Evolutionary conservation across 2,888 invertebrate genomes (phyloP), one percentile per base, ranked within the genome.

Genomic region (Eupithecia tripunctaria): DNA sequence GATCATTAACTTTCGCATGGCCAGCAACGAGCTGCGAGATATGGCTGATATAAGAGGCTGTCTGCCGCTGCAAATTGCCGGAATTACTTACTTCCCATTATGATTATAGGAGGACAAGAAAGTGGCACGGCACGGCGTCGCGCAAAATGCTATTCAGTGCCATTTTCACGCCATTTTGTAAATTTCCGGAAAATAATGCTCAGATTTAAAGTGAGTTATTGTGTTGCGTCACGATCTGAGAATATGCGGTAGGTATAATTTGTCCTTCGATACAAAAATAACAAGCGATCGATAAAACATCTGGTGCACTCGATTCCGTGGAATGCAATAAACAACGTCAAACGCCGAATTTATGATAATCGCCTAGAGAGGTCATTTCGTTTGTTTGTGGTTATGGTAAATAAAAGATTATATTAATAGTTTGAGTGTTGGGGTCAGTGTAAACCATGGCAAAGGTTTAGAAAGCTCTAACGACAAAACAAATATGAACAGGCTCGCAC

Each of bases 51-150:
- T 86, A 89, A 88, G 85, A 84, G 85, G 84, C 82, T 83, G 82
- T 88, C 87, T 85, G 85, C 82, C 83, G 84, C 83, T 84, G 86
- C 82, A 90, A 91, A 92, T 91, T 90, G 89, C 87, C 83, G 86
- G 84, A 88, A 91, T 91, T 90, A 91, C 87, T 91, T 90, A 91
- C 87, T 87, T 86, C 87, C 89, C 88, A 91, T 91, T 90, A 91
- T 86, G 87, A 88, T 90, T 88, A 89, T 88, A 88, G 87, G 85
- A 88, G 84, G 85, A 88, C 86, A 89, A 87, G 91, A 92, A 91
- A 92, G 89, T 85, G 87, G 88, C 87, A 84, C 87, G 86, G 77
- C 83, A 77, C 83, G 85, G 87, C 88, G 87, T 85, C 86, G 83
- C 82, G 74, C 86, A 85, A 84, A 83, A 81, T 79, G 80, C 78